Conservation (phyloP, 1,140 invertebrate genomes). For the Varroa destructor region DNA sequence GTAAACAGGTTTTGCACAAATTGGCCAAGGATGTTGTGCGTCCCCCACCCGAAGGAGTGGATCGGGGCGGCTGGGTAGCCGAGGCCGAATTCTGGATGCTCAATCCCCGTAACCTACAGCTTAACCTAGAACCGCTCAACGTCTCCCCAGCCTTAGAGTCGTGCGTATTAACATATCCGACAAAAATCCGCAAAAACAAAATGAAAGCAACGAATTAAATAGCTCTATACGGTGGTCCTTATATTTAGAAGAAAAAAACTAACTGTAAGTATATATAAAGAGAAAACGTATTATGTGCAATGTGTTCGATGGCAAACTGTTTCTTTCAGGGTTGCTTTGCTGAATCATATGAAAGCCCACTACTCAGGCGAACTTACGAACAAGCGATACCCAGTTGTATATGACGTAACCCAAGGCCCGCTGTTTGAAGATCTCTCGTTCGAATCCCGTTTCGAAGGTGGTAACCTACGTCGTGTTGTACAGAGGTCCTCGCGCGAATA, state of each 20-base stretch:
- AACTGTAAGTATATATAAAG: too few relatives aligned
- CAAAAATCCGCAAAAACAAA: too few relatives aligned
- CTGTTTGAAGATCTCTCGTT: slow-evolving; percentile 44
- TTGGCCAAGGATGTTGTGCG: slow-evolving; percentile 20
- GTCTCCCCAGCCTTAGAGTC: slow-evolving; percentile 16
- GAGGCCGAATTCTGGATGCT: slow-evolving; percentile 26
- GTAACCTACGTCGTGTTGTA: slow-evolving; percentile 84
- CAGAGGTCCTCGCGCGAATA: slow-evolving; percentile 75
- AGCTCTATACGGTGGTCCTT: too few relatives aligned
- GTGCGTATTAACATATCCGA: background rate
- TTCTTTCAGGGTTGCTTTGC: background rate
- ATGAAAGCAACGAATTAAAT: too few relatives aligned
- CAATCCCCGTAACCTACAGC: background rate
- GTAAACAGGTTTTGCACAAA: slow-evolving; percentile 17
- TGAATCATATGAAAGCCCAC: slow-evolving; percentile 17
- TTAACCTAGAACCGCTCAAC: slow-evolving; percentile 16
- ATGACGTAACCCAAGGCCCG: slow-evolving; percentile 24
- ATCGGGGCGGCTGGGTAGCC: slow-evolving; percentile 9
- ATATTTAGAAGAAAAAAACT: too few relatives aligned
- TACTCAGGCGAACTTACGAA: slow-evolving; percentile 12
- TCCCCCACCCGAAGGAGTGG: slow-evolving; percentile 14
- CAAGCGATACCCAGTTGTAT: slow-evolving; percentile 21
- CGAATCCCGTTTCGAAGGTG: slow-evolving; percentile 89
- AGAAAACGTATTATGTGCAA: too few relatives aligned
- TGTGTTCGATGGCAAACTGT: background rate